Base-by-base conservation (phyloP, 2,888 invertebrate species). In the Sarcophaga caerulescens region DNA sequence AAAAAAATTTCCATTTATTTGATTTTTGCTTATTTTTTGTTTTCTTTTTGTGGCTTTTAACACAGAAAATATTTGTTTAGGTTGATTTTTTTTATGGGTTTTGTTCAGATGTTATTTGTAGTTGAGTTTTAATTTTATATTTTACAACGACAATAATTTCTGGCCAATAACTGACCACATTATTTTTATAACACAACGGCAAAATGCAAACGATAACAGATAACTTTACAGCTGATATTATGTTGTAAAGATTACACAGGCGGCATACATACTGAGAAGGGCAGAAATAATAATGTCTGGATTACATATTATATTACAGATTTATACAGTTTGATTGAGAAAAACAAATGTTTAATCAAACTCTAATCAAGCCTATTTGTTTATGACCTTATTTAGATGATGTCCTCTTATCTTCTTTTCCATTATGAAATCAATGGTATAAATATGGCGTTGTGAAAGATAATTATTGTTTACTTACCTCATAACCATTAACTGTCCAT, bases 401-500 rank as follows among this genome's bases (percentile, higher is more conserved):
- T 35, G 35, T 35, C 2, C 8, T 10, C 8, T 35, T 35, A 35
- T 35, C 8, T 35, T 35, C 0, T 35, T 10, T 35, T 25, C 0
- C 10, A 35, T 35, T 35, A 35, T 35, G 35, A 35, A 35, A 35
- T 10, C 8, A 35, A 35, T 35, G 2, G 35, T 10, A 1, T 8
- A 35, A 35, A 35, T 35, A 35, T 35, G 10, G 35, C 8, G 10
- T 45, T 4, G 5, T 10, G 10, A 47, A 68, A 57, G 25, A 35
- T 8, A 6, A 17, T 63, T 21, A 17, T 63, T 21, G 62, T 1
- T 10, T 35, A 88, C 91, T 91, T 90, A 93, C 94, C 89, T 93
- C 93, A 88, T 93, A 91, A 88, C 94, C 94, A 90, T 95, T 95
- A 88, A 94, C 93, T 85, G 93, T 93, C 95, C 95, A 95, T 75